Percentiles rank a stretch among this genome's conserved stretches.
phyloP scores from a whole-genome alignment of 2,888 invertebrate species.

The Ligdia adustata region DNA sequence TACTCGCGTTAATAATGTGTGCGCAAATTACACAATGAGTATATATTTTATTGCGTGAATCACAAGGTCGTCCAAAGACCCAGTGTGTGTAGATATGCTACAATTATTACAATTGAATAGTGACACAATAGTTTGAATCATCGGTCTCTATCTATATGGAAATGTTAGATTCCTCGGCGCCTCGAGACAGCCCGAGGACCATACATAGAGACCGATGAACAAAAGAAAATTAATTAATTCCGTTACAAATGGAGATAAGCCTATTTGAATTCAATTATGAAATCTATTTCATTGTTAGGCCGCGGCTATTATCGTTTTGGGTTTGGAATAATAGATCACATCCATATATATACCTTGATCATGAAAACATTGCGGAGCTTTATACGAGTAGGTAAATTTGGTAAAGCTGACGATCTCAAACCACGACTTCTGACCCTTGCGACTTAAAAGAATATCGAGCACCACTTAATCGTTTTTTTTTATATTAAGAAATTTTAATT shows the following conservation, averaged over 20 bases:
- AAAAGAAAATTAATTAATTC: constrained; percentile 30
- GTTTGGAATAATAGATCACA: constrained; percentile 16
- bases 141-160: constrained; percentile 13
- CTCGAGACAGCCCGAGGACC: constrained; percentile 14
- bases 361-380: too few relatives aligned
- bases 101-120: constrained; percentile 55
- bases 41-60: constrained; percentile 37
- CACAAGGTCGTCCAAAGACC: constrained; percentile 47
- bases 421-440: too few relatives aligned
- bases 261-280: constrained; percentile 25
- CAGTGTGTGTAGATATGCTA: constrained; percentile 33
- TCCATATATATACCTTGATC: too few relatives aligned
- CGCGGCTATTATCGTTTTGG: constrained; percentile 10
- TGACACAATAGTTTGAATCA: constrained; percentile 51
- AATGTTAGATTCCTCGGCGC: constrained; percentile 24
- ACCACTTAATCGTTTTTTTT: too few relatives aligned
- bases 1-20: constrained; percentile 15
- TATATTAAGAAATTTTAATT: too few relatives aligned
- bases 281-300: constrained; percentile 21
- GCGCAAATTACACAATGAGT: constrained; percentile 22
- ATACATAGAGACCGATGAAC: constrained; percentile 26
- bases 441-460: too few relatives aligned
- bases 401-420: too few relatives aligned
- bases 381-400: too few relatives aligned
- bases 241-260: constrained; percentile 26